Evolutionary conservation across 2,113 vertebrate genomes (phyloP).

Genomic region (Eupsittula cactorum): DNA sequence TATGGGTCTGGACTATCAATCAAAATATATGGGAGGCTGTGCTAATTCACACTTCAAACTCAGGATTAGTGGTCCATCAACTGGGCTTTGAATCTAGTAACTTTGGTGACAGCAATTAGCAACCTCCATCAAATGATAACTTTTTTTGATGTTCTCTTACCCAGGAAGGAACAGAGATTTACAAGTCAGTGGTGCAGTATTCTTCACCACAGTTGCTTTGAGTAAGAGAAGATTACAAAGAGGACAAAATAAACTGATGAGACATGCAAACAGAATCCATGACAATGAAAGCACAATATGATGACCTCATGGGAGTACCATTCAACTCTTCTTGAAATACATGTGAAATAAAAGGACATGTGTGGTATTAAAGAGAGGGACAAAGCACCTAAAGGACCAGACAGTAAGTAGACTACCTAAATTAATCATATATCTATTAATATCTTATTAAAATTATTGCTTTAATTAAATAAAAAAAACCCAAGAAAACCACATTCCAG

Average conservation of each 20-base stretch:
- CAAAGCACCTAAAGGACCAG: not conserved
- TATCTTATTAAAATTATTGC: not conserved
- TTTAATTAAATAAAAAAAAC: not conserved
- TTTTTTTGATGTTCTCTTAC: not conserved
- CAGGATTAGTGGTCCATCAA: not conserved
- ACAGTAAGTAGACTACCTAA: not conserved
- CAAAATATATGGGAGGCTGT: not conserved
- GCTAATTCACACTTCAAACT: not conserved
- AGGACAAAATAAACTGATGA: not conserved
- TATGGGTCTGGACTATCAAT: not conserved
- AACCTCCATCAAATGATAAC: not conserved
- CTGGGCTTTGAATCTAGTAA: not conserved
- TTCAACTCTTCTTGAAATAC: slow-evolving; percentile 2
- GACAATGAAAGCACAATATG: not conserved
- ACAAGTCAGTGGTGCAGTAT: not conserved
- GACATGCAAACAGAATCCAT: not conserved
- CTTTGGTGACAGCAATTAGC: not conserved
- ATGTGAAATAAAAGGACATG: not conserved
- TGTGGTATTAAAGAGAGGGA: not conserved
- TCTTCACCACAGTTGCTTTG: not conserved
- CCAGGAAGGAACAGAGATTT: not conserved
- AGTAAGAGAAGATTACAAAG: not conserved
- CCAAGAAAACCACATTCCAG: not conserved
- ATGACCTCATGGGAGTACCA: not conserved
- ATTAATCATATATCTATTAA: not conserved